Conservation (phyloP, 2,888 invertebrate genomes). For the Dryobota labecula region DNA sequence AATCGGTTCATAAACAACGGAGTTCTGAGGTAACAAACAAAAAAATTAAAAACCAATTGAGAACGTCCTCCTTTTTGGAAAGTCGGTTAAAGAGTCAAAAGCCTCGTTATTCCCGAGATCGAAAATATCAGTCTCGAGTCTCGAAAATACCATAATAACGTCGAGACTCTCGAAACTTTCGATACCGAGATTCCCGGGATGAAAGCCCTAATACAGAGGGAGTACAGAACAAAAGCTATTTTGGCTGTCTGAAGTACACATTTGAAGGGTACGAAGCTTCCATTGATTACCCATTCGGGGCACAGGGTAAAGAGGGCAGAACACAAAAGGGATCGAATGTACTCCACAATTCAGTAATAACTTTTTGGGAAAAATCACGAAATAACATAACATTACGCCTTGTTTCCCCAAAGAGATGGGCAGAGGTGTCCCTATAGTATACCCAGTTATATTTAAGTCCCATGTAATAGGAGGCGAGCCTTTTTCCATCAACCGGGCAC, state of each 20-base stretch:
- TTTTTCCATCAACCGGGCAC: background rate
- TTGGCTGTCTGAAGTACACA: background rate
- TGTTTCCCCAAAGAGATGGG: background rate
- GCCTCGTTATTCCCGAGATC: too few species aligned
- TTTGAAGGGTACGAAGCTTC: conserved; percentile 25
- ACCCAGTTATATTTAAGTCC: background rate
- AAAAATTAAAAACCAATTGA: too few species aligned
- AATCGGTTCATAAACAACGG: too few species aligned
- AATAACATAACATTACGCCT: background rate
- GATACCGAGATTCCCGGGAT: too few species aligned
- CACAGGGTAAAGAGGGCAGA: conserved; percentile 14
- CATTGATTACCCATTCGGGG: conserved; percentile 62
- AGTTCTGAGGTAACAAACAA: too few species aligned
- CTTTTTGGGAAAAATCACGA: conserved; percentile 14
- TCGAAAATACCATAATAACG: too few species aligned
- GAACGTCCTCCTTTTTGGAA: too few species aligned
- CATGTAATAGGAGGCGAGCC: background rate
- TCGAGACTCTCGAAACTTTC: too few species aligned
- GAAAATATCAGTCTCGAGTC: too few species aligned
- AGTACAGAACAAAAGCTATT: conserved; percentile 21
- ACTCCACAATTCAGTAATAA: conserved; percentile 25
- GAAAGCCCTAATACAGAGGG: too few species aligned
- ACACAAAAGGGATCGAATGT: conserved; percentile 27
- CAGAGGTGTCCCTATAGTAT: background rate
- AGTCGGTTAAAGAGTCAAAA: too few species aligned